Evolutionary conservation across 2,797 vertebrate species (phyloP).

Genomic region (Champsocephalus gunnari): DNA sequence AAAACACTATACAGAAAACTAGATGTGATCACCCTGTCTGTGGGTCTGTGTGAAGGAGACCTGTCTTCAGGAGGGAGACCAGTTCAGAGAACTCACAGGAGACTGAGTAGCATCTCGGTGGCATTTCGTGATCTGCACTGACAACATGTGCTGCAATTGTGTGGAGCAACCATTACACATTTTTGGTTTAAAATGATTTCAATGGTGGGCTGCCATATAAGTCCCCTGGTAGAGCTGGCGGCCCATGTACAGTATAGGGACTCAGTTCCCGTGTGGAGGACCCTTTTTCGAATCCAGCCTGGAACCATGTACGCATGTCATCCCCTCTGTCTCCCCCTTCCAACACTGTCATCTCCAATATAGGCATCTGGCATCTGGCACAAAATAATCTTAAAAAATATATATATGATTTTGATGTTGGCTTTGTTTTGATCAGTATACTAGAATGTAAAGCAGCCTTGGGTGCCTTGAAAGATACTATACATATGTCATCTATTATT

Average conservation of each 20-base stretch:
- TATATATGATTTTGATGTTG: background rate
- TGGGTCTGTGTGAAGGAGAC: constrained; percentile 4
- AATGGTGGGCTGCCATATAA: too few relatives aligned
- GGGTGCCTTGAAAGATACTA: too few relatives aligned
- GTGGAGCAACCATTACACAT: background rate
- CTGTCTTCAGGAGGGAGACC: constrained; percentile 14
- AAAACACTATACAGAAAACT: background rate
- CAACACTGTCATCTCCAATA: too few relatives aligned
- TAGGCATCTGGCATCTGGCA: too few relatives aligned
- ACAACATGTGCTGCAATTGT: background rate
- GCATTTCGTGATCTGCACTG: constrained; percentile 9
- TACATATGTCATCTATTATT: too few relatives aligned
- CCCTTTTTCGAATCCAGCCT: too few relatives aligned
- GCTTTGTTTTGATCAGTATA: constrained; percentile 16
- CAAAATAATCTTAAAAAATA: too few relatives aligned
- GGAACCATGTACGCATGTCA: too few relatives aligned
- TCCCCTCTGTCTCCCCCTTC: too few relatives aligned
- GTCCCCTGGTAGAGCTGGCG: too few relatives aligned
- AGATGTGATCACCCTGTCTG: background rate
- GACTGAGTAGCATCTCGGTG: constrained; percentile 3
- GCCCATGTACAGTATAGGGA: too few relatives aligned
- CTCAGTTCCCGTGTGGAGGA: too few relatives aligned
- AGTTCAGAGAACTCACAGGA: constrained; percentile 10
- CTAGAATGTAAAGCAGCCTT: background rate
- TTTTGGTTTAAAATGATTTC: background rate